Evolutionary conservation across 2,797 vertebrate species (phyloP), one percentile per base, ranked within the genome.

Genomic region (Botia almorhae): DNA sequence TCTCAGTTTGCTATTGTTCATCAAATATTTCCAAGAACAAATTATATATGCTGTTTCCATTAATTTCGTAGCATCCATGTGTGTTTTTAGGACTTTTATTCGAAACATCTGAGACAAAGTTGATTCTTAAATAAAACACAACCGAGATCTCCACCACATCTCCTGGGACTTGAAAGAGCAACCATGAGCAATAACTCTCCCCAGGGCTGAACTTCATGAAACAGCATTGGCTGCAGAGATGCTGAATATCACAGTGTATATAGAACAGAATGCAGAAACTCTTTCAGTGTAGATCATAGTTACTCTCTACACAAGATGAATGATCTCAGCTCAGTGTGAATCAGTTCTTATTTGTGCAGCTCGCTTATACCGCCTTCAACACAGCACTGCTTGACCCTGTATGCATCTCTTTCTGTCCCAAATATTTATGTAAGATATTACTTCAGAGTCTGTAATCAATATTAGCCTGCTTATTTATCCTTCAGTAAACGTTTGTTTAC

Each of bases 381-480:
- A 58, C 50, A 69, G 23, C 58, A 21, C 56, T 53, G 23, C 69
- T 58, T 77, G 65, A 77, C 64, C 64, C 36, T 4, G 7, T 63
- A 78, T 71, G 76, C 76, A 71, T 78, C 26, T 23, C 46, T 78
- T 63, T 71, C 76, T 71, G 56, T 63, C 68, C 68, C 76, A 70
- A 63, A 63, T 78, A 70, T 71, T 71, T 73, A 72, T 29, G 63
- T 78, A 63, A 73, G 46, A 19, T 69, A 69, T 73, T 71, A 48
- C 23, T 64, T 69, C 51, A 70, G 23, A 71, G 67, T 78, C 14
- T 82, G 64, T 43, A 65, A 74, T 82, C 69, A 82, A 78, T 82
- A 82, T 82, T 23, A 73, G 19, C 55, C 46, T 60, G 26, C 53
- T 74, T 72, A 55, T 82, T 67, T 65, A 67, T 72, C 43, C 61